Conservation (phyloP, 2,888 invertebrate genomes). For the Brachypterus glaber region DNA sequence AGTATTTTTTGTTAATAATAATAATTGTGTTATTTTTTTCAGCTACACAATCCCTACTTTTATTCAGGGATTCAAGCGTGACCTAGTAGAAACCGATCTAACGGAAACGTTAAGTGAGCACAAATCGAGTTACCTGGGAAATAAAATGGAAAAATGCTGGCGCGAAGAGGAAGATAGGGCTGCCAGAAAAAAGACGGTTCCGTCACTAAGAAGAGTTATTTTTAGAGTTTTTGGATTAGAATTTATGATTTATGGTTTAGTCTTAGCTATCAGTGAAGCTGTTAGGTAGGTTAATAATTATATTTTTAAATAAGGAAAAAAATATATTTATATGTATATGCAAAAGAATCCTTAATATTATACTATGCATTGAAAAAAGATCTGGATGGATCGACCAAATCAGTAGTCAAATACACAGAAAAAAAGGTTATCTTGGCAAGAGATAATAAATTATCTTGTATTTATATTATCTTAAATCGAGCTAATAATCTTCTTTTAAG, state of each 20-base stretch:
- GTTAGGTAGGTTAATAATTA: conserved; percentile 44
- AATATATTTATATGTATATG: too few species aligned
- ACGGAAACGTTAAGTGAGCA: conserved; percentile 60
- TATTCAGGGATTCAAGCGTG: conserved; percentile 55
- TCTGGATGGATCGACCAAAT: too few species aligned
- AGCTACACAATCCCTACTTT: conserved; percentile 65
- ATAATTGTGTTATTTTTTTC: conserved; percentile 29
- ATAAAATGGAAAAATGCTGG: conserved; percentile 54
- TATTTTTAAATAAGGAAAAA: too few species aligned
- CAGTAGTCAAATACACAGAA: too few species aligned
- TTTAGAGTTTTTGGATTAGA: conserved; percentile 52
- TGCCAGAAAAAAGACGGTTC: conserved; percentile 38
- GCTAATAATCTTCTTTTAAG: too few species aligned
- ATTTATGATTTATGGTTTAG: conserved; percentile 52
- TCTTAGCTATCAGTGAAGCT: conserved; percentile 52
- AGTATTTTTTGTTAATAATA: too few species aligned
- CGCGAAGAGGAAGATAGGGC: conserved; percentile 46
- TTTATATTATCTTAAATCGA: too few species aligned
- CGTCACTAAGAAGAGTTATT: conserved; percentile 52
- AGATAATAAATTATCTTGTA: too few species aligned
- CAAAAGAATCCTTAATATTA: too few species aligned
- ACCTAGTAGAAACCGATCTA: conserved; percentile 57
- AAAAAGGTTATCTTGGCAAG: too few species aligned
- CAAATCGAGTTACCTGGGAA: conserved; percentile 54
- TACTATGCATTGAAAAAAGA: too few species aligned